Evolutionary conservation across 2,797 vertebrate genomes (phyloP), one percentile per base, ranked within the genome.

Genomic region (Sebastes dallii): DNA sequence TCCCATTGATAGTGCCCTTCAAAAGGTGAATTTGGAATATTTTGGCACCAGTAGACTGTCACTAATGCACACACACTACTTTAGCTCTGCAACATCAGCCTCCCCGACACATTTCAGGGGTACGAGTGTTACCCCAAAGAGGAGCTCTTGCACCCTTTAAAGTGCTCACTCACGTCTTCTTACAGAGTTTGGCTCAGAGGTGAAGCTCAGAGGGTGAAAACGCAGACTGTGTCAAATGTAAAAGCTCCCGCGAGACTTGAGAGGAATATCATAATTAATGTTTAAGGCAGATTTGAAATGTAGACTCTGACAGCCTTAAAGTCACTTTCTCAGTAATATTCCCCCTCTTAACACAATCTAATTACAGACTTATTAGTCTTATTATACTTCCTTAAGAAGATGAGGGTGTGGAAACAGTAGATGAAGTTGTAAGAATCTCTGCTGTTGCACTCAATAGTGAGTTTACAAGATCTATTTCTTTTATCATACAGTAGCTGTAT

Each of bases 211-310:
- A 69, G 66, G 32, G 77, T 66, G 72, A 71, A 84, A 86, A 82
- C 80, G 70, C 36, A 77, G 72, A 76, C 76, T 85, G 80, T 86
- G 83, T 82, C 77, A 85, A 90, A 85, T 75, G 73, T 75, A 86
- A 87, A 85, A 85, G 80, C 80, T 88, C 90, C 90, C 76, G 59
- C 42, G 82, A 88, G 88, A 87, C 76, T 76, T 80, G 72, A 60
- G 73, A 60, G 60, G 81, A 87, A 90, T 86, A 86, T 93, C 88
- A 91, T 83, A 93, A 91, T 93, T 90, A 92, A 92, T 89, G 86
- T 88, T 84, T 81, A 52, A 73, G 85, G 85, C 76, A 87, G 79
- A 83, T 86, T 83, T 86, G 66, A 85, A 75, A 73, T 64, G 61
- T 67, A 76, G 77, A 73, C 83, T 90, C 52, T 16, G 59, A 6